Evolutionary conservation across 2,113 vertebrate genomes (phyloP), one percentile per base, ranked within the genome.

Genomic region (Bufo gargarizans): DNA sequence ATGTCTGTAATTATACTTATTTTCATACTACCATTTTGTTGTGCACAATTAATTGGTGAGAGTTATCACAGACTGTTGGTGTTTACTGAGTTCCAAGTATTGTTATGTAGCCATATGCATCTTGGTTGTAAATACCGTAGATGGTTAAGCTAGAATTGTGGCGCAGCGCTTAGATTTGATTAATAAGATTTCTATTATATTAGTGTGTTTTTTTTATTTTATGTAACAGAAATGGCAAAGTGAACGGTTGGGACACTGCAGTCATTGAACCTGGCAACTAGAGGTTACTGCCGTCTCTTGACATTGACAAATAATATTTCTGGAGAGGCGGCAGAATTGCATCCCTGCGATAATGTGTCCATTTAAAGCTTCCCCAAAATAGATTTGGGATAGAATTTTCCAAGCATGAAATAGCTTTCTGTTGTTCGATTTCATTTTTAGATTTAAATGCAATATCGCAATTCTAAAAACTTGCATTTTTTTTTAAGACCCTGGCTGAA

Each of bases 321-420:
- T 77, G 0, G 49, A 80, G n/a, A 85, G 76, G 53, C 50, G 58
- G 43, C 84, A 81, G 79, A 86, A 49, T 71, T 86, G 67, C n/a
- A 63, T 86, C 84, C 84, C 74, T 74, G 77, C 55, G 22, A 81
- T 87, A 90, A 89, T 89, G 84, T 77, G 86, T 67, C 86, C 72
- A 90, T 90, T 90, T 84, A 88, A 90, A 88, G 63, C 53, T 67
- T 81, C 77, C 69, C 86, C 82, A 67, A 88, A 85, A 87, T 53
- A 79, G 76, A 72, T 61, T 88, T 63, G 58, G 85, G 61, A 85
- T 88, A 88, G 86, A 71, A 88, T 85, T 85, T 85, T 79, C 86
- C 86, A 90, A 90, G 89, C 89, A 88, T 90, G 86, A 90, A 90
- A 90, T 90, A 85, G 43, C 77, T 90, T 90, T 79, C 77, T 79